Base-by-base conservation (phyloP, 2,797 vertebrate species). In the Kryptolebias ocellatus region DNA sequence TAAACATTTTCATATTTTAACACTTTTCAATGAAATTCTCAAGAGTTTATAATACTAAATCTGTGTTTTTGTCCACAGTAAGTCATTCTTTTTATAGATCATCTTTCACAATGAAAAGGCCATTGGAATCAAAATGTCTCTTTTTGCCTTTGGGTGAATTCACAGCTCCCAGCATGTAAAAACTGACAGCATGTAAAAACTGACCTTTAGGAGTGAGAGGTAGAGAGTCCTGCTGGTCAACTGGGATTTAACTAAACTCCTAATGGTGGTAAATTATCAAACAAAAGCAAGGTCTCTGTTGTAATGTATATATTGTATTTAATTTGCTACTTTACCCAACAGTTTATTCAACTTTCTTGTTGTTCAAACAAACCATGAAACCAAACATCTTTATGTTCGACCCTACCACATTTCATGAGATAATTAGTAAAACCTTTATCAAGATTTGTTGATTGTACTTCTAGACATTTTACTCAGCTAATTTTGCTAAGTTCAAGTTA, bases 171-270 rank as follows among this genome's bases (percentile, higher is more conserved):
- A 78, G 85, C 81, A 86, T 59, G 68, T 87, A 72, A 76, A 83
- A 85, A 75, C 50, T 85, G 85, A 90, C 88, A n/a, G n/a, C 67
- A 83, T 84, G 68, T 87, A 72, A 76, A 83, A 85, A 75, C 50
- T 85, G 85, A 90, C 88, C 87, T 93, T 90, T 85, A 75, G 56
- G 64, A 34, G 53, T 47, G 52, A 71, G 62, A 60, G 28, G 4
- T 37, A 45, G 28, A 59, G 67, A 60, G 75, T 70, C 57, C 57
- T 49, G 57, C 44, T 69, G 46, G 60, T 76, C 76, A 62, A 18
- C 20, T 42, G 74, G 69, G 76, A 83, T 73, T 85, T 79, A 29
- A 60, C 20, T 53, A 28, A 74, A 70, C 59, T 57, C 67, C 71
- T 49, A 10, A 49, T 50, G 60, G 70, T 67, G 64, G 72, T 44